These are phyloP conservation scores for Troglohyphantes excavatus DNA, from an alignment of 2,888 invertebrate species.

Conservation along the genomic window DNA sequence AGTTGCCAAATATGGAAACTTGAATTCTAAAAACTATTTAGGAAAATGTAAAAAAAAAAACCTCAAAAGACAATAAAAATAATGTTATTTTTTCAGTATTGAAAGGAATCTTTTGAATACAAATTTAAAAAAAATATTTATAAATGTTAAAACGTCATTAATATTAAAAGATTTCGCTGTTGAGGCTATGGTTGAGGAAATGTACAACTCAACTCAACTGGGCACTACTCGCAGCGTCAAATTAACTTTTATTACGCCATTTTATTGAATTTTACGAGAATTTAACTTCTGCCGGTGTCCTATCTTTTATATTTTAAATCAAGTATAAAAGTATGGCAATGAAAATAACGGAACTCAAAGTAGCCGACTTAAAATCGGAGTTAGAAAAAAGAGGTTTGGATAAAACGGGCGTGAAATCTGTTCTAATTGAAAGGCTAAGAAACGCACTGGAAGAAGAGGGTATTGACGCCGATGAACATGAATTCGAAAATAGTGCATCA, in stretches of 20 bases:
- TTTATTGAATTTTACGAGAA: background rate
- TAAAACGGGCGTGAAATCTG: conserved; percentile 64
- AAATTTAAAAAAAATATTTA: background rate
- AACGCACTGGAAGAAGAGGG: conserved; percentile 86
- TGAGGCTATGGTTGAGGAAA: background rate
- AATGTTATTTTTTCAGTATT: too few relatives aligned
- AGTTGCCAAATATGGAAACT: background rate
- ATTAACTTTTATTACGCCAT: conserved; percentile 1
- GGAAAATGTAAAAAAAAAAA: too few relatives aligned
- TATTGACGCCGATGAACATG: conserved; percentile 88
- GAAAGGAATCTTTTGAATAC: too few relatives aligned
- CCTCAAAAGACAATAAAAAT: too few relatives aligned
- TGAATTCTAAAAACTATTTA: too few relatives aligned
- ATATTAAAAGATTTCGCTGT: background rate
- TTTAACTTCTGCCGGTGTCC: background rate
- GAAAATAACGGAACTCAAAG: conserved; percentile 63
- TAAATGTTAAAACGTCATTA: background rate
- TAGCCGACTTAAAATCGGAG: conserved; percentile 60
- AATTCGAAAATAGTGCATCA: conserved; percentile 84
- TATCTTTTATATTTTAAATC: background rate
- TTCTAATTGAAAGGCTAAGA: conserved; percentile 82
- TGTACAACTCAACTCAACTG: background rate
- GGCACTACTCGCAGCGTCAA: background rate
- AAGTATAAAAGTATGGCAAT: conserved; percentile 15
- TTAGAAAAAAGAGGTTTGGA: conserved; percentile 69